Evolutionary conservation across 1,140 invertebrate species (phyloP), one percentile per base, ranked within the genome.

Genomic region (Formica exsecta): DNA sequence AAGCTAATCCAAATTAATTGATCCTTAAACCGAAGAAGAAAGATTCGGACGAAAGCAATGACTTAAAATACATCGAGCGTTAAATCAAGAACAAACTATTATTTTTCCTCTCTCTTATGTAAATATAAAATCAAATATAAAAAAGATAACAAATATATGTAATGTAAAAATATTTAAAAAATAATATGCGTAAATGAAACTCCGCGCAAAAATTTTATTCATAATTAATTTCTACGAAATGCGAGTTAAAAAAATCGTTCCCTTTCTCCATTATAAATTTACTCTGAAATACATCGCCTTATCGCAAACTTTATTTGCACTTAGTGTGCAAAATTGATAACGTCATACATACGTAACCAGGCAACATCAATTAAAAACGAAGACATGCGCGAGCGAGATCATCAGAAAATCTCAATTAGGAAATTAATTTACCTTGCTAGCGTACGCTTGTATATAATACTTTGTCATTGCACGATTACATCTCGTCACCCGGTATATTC

Each of bases 1-100:
- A 44, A n/a, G 13, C 38, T 83, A 83, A 83, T 83, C 79, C 79
- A 83, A 83, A 83, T 83, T 83, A 83, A 83, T 83, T 41, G 79
- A 74, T 25, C 57, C 13, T 25, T 73, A 73, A 73, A 81, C 48
- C 44, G 77, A 41, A 61, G 8, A 36, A 32, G 25, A 29, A 25
- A 73, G 38, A 61, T 57, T 80, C 48, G 66, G 66, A 83, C 74
- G 79, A 74, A 83, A 74, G 38, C 29, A 48, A 22, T n/a, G 57
- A 62, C 22, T 70, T 29, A 22, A 32, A 11, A 8, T 73, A 48
- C 8, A 61, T 41, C 38, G n/a, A 36, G 54, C 66, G 54, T 62
- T 32, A 61, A 44, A 74, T 44, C 38, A 44, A 19, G 22, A 41
- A 5, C 13, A 36, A 68, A 51, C 1, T 51, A 4, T 2, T 3